Evolutionary conservation across 2,113 vertebrate genomes (phyloP).

Genomic region (Rousettus leschenaultii): DNA sequence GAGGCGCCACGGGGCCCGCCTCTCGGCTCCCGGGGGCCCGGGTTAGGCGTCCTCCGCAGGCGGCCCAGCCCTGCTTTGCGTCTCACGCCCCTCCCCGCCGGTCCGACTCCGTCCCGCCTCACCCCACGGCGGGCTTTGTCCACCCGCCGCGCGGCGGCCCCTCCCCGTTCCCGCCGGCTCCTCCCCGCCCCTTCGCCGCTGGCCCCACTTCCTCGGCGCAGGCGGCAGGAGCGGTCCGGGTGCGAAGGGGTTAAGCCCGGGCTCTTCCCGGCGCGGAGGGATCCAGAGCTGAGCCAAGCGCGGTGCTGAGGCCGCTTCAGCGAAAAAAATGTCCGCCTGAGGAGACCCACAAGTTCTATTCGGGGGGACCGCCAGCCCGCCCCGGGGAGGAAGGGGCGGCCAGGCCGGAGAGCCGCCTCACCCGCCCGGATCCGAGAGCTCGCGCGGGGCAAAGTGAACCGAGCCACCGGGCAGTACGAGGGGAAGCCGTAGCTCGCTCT

Average conservation of each 20-base stretch:
- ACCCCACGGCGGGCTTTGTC: conserved; percentile 59
- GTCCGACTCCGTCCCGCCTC: background rate
- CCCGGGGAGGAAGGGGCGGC: conserved; percentile 81
- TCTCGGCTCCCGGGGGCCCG: background rate
- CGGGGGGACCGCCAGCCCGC: conserved; percentile 79
- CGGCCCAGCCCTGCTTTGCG: background rate
- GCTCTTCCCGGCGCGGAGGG: conserved; percentile 90
- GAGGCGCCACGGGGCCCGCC: conserved; percentile 5
- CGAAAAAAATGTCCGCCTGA: conserved; percentile 99
- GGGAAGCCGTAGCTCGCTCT: conserved; percentile 66
- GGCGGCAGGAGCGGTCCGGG: conserved; percentile 20
- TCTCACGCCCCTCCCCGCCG: background rate
- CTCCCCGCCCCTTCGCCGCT: conserved; percentile 28
- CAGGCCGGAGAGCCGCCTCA: conserved; percentile 71
- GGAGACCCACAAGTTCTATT: conserved; percentile 94
- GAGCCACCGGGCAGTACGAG: conserved; percentile 51
- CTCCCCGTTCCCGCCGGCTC: conserved; percentile 27
- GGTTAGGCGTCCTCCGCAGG: background rate
- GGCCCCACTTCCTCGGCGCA: conserved; percentile 29
- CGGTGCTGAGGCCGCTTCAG: conserved; percentile 90
- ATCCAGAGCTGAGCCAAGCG: conserved; percentile 87
- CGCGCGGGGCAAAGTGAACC: conserved; percentile 30
- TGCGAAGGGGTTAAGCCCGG: conserved; percentile 78
- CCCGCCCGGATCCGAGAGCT: conserved; percentile 32
- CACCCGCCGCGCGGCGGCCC: background rate